These are phyloP conservation scores for Diadema setosum DNA, from an alignment of 35 echinoderm and acorn worm genomes.

Conservation along the genomic window DNA sequence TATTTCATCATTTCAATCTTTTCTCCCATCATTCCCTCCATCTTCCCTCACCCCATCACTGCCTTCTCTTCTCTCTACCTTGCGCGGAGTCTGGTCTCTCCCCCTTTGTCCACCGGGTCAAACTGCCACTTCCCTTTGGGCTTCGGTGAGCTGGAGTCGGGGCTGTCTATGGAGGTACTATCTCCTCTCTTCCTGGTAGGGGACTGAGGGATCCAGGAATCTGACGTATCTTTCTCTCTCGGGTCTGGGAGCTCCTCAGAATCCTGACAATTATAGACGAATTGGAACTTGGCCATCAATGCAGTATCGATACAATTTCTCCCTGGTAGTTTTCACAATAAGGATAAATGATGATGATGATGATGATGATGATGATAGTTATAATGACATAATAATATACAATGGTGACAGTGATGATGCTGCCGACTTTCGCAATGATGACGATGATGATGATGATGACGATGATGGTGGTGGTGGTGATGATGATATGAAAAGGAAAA, in stretches of 20 bases:
- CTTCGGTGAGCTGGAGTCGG: constrained; percentile 1
- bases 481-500: too few relatives aligned
- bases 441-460: background rate
- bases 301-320: too few relatives aligned
- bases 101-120: constrained; percentile 40
- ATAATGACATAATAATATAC: too few relatives aligned
- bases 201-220: background rate
- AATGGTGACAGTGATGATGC: too few relatives aligned
- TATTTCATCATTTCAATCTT: too few relatives aligned
- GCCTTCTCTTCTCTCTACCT: background rate
- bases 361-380: too few relatives aligned
- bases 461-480: background rate
- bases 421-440: background rate
- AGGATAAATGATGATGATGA: background rate
- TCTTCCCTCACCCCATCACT: too few relatives aligned
- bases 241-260: background rate
- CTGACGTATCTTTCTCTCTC: background rate
- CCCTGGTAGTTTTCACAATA: background rate
- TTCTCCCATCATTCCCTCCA: too few relatives aligned
- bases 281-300: too few relatives aligned
- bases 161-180: background rate
- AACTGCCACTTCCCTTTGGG: constrained; percentile 38
- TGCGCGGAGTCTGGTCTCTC: constrained; percentile 11
- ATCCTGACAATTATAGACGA: too few relatives aligned
- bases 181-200: background rate